Percentiles rank a stretch among this genome's conserved stretches.
Conservation (phyloP, 2,797 vertebrate species). For the Gymnoscopelus braueri region DNA sequence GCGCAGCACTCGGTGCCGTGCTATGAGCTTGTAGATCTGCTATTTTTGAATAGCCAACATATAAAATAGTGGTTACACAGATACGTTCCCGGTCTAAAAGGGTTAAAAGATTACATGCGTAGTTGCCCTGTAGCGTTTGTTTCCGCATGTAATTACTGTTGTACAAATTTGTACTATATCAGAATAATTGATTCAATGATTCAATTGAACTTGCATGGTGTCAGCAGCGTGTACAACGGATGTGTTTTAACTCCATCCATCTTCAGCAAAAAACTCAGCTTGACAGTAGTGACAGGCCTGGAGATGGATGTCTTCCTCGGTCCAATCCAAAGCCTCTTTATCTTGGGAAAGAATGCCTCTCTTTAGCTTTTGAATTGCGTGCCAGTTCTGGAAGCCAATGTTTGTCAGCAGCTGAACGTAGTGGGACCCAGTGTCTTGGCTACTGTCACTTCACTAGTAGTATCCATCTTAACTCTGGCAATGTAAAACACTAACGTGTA, state of each 20-base stretch:
- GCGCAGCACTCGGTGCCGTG: too few relatives aligned
- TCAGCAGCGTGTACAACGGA: conserved; percentile 19
- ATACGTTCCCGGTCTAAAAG: too few relatives aligned
- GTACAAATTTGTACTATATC: neutral
- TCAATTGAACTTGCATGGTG: neutral
- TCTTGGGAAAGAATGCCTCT: conserved; percentile 40
- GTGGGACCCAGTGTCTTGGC: conserved; percentile 43
- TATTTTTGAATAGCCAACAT: too few relatives aligned
- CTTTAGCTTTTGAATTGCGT: conserved; percentile 33
- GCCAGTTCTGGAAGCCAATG: conserved; percentile 35
- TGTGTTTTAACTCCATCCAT: conserved; percentile 50
- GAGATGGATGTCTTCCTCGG: conserved; percentile 68
- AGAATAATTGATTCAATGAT: too few relatives aligned
- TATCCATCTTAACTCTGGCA: conserved; percentile 48
- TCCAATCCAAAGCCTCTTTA: conserved; percentile 52
- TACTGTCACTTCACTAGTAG: conserved; percentile 14
- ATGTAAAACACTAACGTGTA: conserved; percentile 20
- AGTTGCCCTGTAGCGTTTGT: neutral
- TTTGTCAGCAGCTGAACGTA: conserved; percentile 51
- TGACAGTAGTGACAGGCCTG: conserved; percentile 41
- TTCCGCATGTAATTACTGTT: conserved; percentile 20
- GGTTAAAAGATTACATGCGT: neutral
- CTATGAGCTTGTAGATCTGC: too few relatives aligned
- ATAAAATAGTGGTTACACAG: too few relatives aligned
- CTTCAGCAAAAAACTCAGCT: conserved; percentile 35